A percentile compares a stretch with the other conserved stretches of the same genome.
These are phyloP conservation scores for Drosophila engyochracea DNA, from an alignment of 2,888 invertebrate genomes.

Conservation along the genomic window DNA sequence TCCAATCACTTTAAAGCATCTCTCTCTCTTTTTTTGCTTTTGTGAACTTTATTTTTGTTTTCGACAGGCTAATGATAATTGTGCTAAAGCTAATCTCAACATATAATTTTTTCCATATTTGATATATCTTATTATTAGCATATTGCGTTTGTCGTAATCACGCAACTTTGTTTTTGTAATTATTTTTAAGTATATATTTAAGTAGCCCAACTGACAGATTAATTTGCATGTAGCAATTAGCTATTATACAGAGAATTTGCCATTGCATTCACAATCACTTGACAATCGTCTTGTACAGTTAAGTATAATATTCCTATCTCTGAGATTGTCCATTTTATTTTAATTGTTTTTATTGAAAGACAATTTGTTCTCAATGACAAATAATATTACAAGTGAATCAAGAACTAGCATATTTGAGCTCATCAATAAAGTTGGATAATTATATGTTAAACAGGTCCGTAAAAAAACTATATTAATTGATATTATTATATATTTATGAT, in stretches of 20 bases:
- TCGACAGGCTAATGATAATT: neutral
- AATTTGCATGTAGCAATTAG: neutral
- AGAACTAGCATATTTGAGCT: no score
- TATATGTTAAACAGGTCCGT: neutral
- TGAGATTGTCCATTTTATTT: neutral
- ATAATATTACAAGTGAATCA: no score
- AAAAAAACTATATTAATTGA: neutral
- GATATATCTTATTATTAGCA: conserved; percentile 9
- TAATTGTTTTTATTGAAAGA: neutral
- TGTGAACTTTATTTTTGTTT: neutral
- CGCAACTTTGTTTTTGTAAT: conserved; percentile 4
- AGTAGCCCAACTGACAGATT: conserved; percentile 2
- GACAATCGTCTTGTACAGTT: neutral
- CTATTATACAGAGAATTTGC: neutral
- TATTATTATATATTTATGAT: neutral
- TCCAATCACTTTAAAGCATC: neutral
- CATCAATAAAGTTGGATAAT: neutral
- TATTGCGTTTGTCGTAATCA: neutral
- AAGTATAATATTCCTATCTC: neutral
- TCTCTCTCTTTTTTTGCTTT: neutral
- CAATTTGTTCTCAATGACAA: no score
- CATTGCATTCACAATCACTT: neutral
- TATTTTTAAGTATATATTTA: conserved; percentile 7
- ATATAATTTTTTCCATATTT: neutral
- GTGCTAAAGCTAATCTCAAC: neutral